Conservation (phyloP, 1,140 invertebrate species). For the Tetramorium alpestre region DNA sequence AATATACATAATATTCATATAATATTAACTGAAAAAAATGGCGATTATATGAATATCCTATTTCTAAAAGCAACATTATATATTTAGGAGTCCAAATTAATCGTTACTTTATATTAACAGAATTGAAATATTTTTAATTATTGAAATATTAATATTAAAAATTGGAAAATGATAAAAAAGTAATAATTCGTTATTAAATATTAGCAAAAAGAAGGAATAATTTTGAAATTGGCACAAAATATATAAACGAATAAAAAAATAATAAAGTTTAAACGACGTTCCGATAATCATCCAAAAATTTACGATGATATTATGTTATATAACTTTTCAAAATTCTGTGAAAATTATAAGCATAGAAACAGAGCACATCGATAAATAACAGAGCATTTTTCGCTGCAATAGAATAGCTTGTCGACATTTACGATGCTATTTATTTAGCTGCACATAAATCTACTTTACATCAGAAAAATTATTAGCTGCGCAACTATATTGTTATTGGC, state of each 20-base stretch:
- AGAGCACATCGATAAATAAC: not conserved
- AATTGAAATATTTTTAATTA: not conserved
- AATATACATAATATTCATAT: not conserved
- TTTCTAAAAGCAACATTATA: not conserved
- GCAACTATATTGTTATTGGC: constrained; percentile 1
- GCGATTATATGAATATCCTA: not conserved
- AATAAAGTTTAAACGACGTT: not conserved
- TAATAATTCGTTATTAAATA: not conserved
- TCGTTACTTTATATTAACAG: not conserved
- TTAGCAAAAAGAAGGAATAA: not conserved
- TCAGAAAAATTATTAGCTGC: constrained; percentile 46
- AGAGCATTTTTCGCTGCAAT: constrained; percentile 12
- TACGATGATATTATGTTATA: constrained; percentile 4
- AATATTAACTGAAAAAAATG: not conserved
- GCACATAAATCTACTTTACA: constrained; percentile 47
- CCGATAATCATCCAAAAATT: not conserved
- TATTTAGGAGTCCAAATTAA: not conserved
- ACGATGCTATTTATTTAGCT: constrained; percentile 50
- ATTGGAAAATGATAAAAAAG: not conserved
- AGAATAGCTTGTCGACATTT: constrained; percentile 60
- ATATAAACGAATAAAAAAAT: not conserved
- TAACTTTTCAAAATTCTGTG: constrained; percentile 40
- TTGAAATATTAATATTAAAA: not conserved
- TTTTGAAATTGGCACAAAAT: not conserved
- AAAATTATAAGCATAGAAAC: not conserved